phyloP scores from a whole-genome alignment of 2,797 vertebrate genomes.

The Danio aesculapii region DNA sequence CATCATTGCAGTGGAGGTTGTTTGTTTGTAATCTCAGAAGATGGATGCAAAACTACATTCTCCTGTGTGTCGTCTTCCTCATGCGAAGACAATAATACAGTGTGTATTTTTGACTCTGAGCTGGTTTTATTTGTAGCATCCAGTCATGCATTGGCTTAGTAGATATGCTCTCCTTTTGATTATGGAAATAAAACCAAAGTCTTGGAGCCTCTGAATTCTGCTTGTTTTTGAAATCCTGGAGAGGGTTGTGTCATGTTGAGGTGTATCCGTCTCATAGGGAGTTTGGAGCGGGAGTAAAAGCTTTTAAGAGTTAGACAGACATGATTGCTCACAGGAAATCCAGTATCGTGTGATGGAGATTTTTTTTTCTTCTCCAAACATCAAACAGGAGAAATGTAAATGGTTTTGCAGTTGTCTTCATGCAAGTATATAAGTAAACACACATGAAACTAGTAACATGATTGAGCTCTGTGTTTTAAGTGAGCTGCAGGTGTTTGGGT shows the following conservation, averaged over 20 bases:
- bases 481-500: constrained; percentile 11
- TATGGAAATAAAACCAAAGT: neutral
- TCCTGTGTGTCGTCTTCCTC: neutral
- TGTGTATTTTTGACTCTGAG: constrained; percentile 4
- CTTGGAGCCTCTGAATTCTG: neutral
- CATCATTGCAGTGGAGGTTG: constrained; percentile 5
- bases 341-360: constrained; percentile 1
- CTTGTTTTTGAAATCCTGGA: constrained; percentile 9
- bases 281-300: neutral
- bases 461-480: neutral
- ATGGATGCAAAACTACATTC: neutral
- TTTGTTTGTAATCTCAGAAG: neutral
- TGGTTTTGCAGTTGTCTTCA: neutral
- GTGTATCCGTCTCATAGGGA: neutral
- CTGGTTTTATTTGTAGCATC: neutral
- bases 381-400: neutral
- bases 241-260: constrained; percentile 12
- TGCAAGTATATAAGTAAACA: neutral
- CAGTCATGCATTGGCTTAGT: neutral
- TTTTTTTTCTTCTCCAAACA: constrained; percentile 4
- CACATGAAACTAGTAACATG: neutral
- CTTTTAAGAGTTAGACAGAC: constrained; percentile 1
- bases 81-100: neutral
- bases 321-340: constrained; percentile 30
- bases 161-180: neutral